A percentile compares a stretch with the other conserved stretches of the same genome.
phyloP scores from a whole-genome alignment of 2,113 vertebrate genomes.

The Hemiprocne comata region DNA sequence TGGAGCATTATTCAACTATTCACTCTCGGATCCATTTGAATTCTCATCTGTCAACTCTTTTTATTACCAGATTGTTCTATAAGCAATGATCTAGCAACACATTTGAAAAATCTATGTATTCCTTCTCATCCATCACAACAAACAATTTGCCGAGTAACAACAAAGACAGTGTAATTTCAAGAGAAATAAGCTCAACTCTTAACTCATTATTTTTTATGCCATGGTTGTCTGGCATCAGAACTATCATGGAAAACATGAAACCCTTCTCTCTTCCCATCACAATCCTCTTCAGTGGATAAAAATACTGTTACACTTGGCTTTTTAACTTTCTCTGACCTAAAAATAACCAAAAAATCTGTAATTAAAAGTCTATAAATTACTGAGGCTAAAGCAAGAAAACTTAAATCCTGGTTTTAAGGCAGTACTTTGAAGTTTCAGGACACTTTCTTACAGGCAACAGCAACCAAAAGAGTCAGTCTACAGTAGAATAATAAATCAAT shows the following conservation, averaged over 20 bases:
- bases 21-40: constrained; percentile 29
- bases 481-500: neutral
- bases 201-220: constrained; percentile 48
- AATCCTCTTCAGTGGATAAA: neutral
- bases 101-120: constrained; percentile 51
- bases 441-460: neutral
- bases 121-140: constrained; percentile 51
- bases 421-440: neutral
- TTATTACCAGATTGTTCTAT: constrained; percentile 60
- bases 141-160: constrained; percentile 43
- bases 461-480: neutral
- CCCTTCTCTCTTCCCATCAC: neutral
- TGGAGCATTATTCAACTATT: constrained; percentile 13
- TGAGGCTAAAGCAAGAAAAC: neutral
- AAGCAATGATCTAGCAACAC: constrained; percentile 51
- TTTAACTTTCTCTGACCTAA: neutral
- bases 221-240: neutral
- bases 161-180: constrained; percentile 54
- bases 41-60: constrained; percentile 47
- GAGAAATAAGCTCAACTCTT: constrained; percentile 41
- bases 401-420: neutral
- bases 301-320: neutral
- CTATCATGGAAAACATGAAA: neutral
- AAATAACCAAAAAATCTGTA: neutral
- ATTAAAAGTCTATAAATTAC: neutral